These are phyloP conservation scores for Ophion ellenae DNA, from an alignment of 2,888 invertebrate genomes.

Conservation along the genomic window DNA sequence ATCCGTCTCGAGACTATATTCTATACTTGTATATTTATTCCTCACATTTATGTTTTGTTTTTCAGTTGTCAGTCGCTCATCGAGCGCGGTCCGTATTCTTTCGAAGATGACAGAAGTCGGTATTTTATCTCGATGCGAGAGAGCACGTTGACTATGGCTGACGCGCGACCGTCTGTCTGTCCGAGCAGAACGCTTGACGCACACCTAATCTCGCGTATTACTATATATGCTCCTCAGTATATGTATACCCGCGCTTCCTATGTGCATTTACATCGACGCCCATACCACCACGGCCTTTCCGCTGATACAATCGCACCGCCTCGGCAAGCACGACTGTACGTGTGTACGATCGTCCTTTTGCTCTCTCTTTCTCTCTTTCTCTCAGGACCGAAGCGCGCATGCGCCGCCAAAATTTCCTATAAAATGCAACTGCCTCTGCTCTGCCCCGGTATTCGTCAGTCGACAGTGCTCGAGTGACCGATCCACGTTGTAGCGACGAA, in stretches of 20 bases:
- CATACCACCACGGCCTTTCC: background rate
- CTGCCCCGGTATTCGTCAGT: slow-evolving; percentile 43
- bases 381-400: slow-evolving; percentile 21
- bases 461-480: slow-evolving; percentile 40
- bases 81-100: background rate
- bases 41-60: background rate
- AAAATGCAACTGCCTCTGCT: slow-evolving; percentile 52
- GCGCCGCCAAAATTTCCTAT: slow-evolving; percentile 45
- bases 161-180: slow-evolving; percentile 64
- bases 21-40: background rate
- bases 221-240: background rate
- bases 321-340: background rate
- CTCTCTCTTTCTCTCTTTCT: slow-evolving; percentile 21
- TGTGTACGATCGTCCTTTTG: background rate
- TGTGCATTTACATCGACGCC: background rate
- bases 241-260: background rate
- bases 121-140: slow-evolving; percentile 20
- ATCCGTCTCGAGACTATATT: background rate
- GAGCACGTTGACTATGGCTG: slow-evolving; percentile 46
- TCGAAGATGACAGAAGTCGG: slow-evolving; percentile 14
- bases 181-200: slow-evolving; percentile 32
- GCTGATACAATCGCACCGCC: slow-evolving; percentile 8
- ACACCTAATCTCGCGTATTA: slow-evolving; percentile 1
- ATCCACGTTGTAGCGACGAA: slow-evolving; percentile 9
- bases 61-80: background rate